Evolutionary conservation across 2,888 invertebrate species (phyloP).

Genomic region (Lepeophtheirus nordmannii): DNA sequence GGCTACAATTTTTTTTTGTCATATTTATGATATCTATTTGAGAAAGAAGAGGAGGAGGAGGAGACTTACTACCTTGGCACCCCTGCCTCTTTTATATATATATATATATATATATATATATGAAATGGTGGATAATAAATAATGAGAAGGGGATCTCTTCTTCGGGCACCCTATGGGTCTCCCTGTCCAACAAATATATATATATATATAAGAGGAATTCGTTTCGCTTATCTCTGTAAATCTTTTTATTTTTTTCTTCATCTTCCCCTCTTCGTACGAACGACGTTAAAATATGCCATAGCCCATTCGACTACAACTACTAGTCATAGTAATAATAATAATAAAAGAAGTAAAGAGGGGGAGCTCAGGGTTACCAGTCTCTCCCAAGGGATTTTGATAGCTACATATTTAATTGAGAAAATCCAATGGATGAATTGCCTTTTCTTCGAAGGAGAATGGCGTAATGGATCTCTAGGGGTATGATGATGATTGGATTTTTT

Average conservation of each 20-base stretch:
- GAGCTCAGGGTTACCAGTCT: no score
- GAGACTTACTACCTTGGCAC: background rate
- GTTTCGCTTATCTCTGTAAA: background rate
- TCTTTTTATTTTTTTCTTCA: background rate
- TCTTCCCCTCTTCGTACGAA: background rate
- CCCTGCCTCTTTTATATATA: background rate
- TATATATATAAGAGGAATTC: background rate
- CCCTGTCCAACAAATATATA: background rate
- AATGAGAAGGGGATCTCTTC: background rate
- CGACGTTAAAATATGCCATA: conserved; percentile 3
- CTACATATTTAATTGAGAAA: no score
- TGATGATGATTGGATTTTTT: no score
- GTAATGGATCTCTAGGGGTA: no score
- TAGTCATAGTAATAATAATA: conserved; percentile 2
- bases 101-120: background rate
- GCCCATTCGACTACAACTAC: no score
- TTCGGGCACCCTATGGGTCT: background rate
- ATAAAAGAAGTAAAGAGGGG: background rate
- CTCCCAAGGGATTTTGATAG: no score
- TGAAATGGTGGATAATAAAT: background rate
- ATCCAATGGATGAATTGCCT: no score
- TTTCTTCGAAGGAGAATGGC: no score
- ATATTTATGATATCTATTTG: no score
- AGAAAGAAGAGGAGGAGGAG: no score
- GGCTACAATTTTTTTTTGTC: no score